Conservation (phyloP, 53 echinoderm and acorn worm genomes). For the Zoroaster sp. region DNA sequence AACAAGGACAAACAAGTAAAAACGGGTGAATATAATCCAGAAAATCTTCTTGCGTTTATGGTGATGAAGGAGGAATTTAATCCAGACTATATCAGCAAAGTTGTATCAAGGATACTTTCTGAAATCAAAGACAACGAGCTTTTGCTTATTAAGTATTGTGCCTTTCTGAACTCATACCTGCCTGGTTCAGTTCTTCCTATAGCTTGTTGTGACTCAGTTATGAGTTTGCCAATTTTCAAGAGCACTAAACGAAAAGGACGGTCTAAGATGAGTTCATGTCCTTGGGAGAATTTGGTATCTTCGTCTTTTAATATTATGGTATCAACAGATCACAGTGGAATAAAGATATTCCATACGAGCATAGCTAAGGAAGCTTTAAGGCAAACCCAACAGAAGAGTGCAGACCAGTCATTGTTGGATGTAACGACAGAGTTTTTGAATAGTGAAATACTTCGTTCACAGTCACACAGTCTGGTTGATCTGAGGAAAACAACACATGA, state of each 20-base stretch:
- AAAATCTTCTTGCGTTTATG: constrained; percentile 62
- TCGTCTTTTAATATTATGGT: constrained; percentile 34
- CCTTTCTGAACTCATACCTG: constrained; percentile 63
- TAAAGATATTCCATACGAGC: constrained; percentile 63
- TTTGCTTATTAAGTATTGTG: constrained; percentile 66
- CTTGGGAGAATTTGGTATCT: constrained; percentile 62
- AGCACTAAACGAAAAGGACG: background rate
- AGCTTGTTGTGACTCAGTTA: constrained; percentile 76
- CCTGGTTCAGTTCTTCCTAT: constrained; percentile 67
- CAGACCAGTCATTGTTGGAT: constrained; percentile 28
- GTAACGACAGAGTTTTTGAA: constrained; percentile 53
- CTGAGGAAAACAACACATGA: constrained; percentile 24
- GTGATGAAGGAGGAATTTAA: constrained; percentile 62
- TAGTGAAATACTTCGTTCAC: constrained; percentile 41
- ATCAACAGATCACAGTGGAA: constrained; percentile 14
- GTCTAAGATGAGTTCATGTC: background rate
- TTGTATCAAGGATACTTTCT: constrained; percentile 35
- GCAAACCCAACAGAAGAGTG: constrained; percentile 26
- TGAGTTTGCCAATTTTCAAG: background rate
- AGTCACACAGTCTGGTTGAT: background rate
- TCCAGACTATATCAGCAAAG: constrained; percentile 15
- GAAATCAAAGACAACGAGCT: constrained; percentile 13
- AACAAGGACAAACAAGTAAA: background rate
- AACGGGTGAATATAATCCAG: constrained; percentile 28
- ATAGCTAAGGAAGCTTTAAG: constrained; percentile 56